Base-by-base conservation (phyloP, 1,140 invertebrate genomes). In the Agrypnia vestita region DNA sequence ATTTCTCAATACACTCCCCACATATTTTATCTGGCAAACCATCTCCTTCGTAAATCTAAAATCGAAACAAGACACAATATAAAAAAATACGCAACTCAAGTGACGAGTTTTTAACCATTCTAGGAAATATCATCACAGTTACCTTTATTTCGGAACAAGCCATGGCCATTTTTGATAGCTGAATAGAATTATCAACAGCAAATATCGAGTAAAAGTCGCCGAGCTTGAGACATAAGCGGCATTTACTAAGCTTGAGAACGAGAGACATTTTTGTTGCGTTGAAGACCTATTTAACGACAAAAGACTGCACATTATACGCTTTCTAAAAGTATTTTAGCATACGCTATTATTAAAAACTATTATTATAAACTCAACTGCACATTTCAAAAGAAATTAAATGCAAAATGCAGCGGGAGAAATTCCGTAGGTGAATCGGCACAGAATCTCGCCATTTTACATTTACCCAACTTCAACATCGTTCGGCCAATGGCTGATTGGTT, bases 161-260 rank as follows among this genome's bases (percentile, higher is more conserved):
- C 90, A 91, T 91, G 75, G 90, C 87, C 89, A 91, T 91, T 83
- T 91, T 90, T 17, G 91, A 88, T 35, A 91, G 85, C 84, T 91
- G 90, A 25, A 90, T 81, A 69, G 87, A 86, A 84, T 89, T 89
- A 84, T 89, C 88, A 82, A 87, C 84, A 69, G 88, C 87, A 79
- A 89, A 90, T 82, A 90, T 90, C 78, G 89, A 90, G 82, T 89
- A 89, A 81, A 90, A 90, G 77, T 90, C 89, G 49, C 89, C 89
- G 35, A 90, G 86, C 84, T 90, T 90, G 84, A 90, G 87, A 84
- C 89, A 90, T 59, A 90, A 86, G 83, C 89, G 87, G 84, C 89
- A 90, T 86, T 90, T 90, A 85, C 89, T 88, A 69, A 90, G 85
- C 83, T 79, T 79, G 56, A 79, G 77, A 19, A 79, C 69, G 56